A percentile compares a stretch with the other conserved stretches of the same genome.
phyloP scores from a whole-genome alignment of 2,888 invertebrate species.

The Shargacucullia verbasci region DNA sequence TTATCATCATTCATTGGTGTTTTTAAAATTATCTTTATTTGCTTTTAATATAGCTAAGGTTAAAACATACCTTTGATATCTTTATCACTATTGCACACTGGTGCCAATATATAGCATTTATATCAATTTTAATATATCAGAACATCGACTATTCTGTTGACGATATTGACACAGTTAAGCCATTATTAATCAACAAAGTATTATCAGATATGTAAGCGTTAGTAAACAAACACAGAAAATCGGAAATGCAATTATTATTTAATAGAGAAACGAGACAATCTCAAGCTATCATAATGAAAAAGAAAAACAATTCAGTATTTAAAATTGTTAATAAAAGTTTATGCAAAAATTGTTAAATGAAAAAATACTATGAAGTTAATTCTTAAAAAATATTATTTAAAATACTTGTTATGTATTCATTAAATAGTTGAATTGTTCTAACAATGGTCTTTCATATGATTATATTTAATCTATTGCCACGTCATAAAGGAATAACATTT shows the following conservation, averaged over 20 bases:
- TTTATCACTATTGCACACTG: no score
- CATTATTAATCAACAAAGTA: no score
- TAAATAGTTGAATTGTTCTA: constrained; percentile 24
- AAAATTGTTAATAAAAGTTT: constrained; percentile 39
- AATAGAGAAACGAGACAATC: constrained; percentile 37
- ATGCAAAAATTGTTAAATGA: constrained; percentile 13
- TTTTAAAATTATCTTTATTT: no score
- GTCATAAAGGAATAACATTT: neutral
- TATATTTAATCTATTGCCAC: neutral
- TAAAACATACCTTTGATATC: no score
- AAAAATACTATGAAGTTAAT: constrained; percentile 14
- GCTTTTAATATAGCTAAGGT: no score
- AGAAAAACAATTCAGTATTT: no score
- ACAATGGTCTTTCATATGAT: constrained; percentile 46
- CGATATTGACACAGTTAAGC: no score
- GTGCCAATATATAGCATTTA: no score
- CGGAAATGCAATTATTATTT: constrained; percentile 76
- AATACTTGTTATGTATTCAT: neutral
- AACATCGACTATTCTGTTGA: no score
- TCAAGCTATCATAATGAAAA: constrained; percentile 41
- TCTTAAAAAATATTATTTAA: constrained; percentile 1
- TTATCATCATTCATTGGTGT: no score
- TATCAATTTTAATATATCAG: no score
- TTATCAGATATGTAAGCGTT: no score
- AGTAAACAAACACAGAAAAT: constrained; percentile 30